phyloP scores from a whole-genome alignment of 2,113 vertebrate species.

The Eulemur rufifrons region DNA sequence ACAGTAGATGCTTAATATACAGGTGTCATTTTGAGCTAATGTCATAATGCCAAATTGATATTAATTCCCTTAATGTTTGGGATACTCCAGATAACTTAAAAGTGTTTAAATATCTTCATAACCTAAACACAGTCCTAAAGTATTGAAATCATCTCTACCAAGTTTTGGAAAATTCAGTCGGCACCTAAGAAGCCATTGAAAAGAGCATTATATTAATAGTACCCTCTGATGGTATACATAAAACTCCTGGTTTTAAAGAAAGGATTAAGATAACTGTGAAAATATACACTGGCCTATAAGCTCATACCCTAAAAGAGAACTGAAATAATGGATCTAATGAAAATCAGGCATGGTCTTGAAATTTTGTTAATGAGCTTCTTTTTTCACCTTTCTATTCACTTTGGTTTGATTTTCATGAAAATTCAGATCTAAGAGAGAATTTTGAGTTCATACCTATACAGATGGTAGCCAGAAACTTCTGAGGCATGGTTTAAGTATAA shows the following conservation, averaged over 20 bases:
- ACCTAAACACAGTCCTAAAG: neutral
- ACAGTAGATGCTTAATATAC: neutral
- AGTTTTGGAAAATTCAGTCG: neutral
- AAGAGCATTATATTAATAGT: neutral
- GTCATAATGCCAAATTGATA: neutral
- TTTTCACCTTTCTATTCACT: neutral
- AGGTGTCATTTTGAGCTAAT: neutral
- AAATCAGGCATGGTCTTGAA: neutral
- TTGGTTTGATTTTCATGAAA: constrained; percentile 23
- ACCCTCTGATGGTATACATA: neutral
- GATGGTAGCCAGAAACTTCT: neutral
- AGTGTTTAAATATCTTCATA: neutral
- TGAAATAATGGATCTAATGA: neutral
- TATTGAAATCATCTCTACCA: neutral
- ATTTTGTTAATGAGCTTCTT: neutral
- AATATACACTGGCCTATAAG: neutral
- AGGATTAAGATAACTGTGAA: neutral
- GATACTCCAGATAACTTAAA: neutral
- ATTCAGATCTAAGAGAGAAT: neutral
- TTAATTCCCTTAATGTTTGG: neutral
- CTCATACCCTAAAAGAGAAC: neutral
- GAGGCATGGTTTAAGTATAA: neutral
- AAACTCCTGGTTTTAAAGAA: constrained; percentile 8
- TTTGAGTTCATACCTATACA: neutral
- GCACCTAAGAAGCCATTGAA: neutral